phyloP scores from a whole-genome alignment of 2,797 vertebrate genomes.

The Oreochromis mossambicus region DNA sequence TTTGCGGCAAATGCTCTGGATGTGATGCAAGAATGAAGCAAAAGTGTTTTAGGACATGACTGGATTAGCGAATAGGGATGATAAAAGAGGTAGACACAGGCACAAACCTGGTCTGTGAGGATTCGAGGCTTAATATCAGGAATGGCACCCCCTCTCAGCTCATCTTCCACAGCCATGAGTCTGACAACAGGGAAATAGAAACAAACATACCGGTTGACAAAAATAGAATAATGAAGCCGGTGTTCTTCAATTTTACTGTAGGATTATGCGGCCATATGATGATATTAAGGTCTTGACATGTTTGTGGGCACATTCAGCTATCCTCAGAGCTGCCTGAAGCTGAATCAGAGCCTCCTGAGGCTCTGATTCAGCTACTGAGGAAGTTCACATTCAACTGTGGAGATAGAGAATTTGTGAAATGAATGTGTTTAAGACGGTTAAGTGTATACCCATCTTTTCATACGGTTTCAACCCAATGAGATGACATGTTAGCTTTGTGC shows the following conservation, averaged over 20 bases:
- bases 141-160: conserved; percentile 92
- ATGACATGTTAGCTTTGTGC: background rate
- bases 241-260: conserved; percentile 65
- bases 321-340: conserved; percentile 31
- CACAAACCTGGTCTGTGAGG: conserved; percentile 94
- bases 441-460: conserved; percentile 7
- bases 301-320: conserved; percentile 24
- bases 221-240: conserved; percentile 72
- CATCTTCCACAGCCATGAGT: conserved; percentile 98
- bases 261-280: conserved; percentile 59
- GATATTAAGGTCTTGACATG: conserved; percentile 64
- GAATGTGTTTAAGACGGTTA: conserved; percentile 2
- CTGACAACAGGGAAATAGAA: conserved; percentile 80
- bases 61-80: conserved; percentile 58
- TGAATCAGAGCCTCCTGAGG: conserved; percentile 29
- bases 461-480: background rate
- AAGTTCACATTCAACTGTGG: conserved; percentile 35
- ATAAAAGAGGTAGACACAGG: conserved; percentile 71
- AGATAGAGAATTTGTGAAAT: conserved; percentile 23
- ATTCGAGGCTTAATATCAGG: conserved; percentile 92
- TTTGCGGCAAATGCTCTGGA: conserved; percentile 43
- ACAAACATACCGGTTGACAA: conserved; percentile 70
- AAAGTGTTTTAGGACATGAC: conserved; percentile 56
- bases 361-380: background rate
- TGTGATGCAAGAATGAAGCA: conserved; percentile 64